Evolutionary conservation across 2,888 invertebrate genomes (phyloP), one percentile per base, ranked within the genome.

Genomic region (Dioctria rufipes): DNA sequence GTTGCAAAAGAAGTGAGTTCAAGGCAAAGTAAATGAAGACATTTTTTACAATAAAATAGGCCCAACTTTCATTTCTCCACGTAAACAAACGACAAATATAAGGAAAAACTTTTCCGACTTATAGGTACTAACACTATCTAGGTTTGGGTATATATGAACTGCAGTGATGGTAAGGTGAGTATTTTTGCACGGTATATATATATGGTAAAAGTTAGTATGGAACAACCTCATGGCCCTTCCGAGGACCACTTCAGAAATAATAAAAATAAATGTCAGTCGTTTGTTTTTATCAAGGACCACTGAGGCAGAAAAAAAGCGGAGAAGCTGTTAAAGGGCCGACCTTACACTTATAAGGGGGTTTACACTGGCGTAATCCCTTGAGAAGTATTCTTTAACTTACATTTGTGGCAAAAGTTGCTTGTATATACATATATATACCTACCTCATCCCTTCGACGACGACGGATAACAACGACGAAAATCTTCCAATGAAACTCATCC

Each of bases 181-280:
- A 75, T 75, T 75, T 25, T 25, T 61, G 43, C 75, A 75, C 60
- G 60, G 75, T 60, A 60, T 61, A 60, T 43, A 60, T 61, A 60
- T 43, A 51, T 71, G 71, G 58, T 39, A 60, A 75, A n/a, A 75
- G 75, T 75, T 75, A 60, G 75, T 75, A 25, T 25, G 60, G 42
- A 75, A 75, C 75, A 75, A 58, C 75, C 75, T 75, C 65, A 78
- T 78, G 78, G 80, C 71, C 66, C 71, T 73, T 73, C 66, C 66
- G 83, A 80, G 80, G 83, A 82, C 80, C 77, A 77, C 80, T 81
- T 82, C 80, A 83, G 83, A 88, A 86, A 85, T 89, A 89, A 89
- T 89, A 89, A 88, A 89, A 89, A 89, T 87, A 88, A 89, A 89
- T 89, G 89, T 88, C 86, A 86, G 88, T 88, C 87, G 88, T 89